phyloP scores from a whole-genome alignment of 2,888 invertebrate genomes.

The Augiades crinisus region DNA sequence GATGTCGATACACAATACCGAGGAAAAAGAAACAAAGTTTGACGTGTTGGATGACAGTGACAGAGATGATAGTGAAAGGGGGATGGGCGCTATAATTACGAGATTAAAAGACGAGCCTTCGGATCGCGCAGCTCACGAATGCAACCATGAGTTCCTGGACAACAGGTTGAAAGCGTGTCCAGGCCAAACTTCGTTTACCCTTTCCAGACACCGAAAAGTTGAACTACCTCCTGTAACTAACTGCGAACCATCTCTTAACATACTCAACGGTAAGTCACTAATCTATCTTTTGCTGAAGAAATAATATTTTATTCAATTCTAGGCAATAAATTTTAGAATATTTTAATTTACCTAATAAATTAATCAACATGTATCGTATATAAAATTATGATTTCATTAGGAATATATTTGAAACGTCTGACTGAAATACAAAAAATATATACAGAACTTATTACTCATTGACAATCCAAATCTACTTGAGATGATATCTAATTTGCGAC shows the following conservation, averaged over 20 bases:
- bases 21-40: slow-evolving; percentile 66
- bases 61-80: slow-evolving; percentile 65
- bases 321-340: not conserved
- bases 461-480: not conserved
- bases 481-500: not conserved
- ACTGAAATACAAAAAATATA: too few species aligned
- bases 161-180: slow-evolving; percentile 68
- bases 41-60: slow-evolving; percentile 67
- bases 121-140: slow-evolving; percentile 58
- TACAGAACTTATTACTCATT: too few species aligned
- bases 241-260: slow-evolving; percentile 55
- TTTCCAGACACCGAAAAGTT: slow-evolving; percentile 83
- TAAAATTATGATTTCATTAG: too few species aligned
- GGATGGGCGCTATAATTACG: slow-evolving; percentile 68
- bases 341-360: too few species aligned
- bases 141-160: slow-evolving; percentile 68
- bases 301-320: not conserved
- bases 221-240: slow-evolving; percentile 77
- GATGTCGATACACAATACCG: slow-evolving; percentile 47
- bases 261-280: slow-evolving; percentile 60
- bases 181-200: slow-evolving; percentile 78
- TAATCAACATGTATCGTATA: too few species aligned
- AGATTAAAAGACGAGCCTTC: slow-evolving; percentile 50
- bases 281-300: slow-evolving; percentile 3
- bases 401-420: too few species aligned